Percentiles rank a stretch among this genome's conserved stretches.
Evolutionary conservation across 1,140 invertebrate genomes (phyloP).

Genomic region (Drosophila hydei): DNA sequence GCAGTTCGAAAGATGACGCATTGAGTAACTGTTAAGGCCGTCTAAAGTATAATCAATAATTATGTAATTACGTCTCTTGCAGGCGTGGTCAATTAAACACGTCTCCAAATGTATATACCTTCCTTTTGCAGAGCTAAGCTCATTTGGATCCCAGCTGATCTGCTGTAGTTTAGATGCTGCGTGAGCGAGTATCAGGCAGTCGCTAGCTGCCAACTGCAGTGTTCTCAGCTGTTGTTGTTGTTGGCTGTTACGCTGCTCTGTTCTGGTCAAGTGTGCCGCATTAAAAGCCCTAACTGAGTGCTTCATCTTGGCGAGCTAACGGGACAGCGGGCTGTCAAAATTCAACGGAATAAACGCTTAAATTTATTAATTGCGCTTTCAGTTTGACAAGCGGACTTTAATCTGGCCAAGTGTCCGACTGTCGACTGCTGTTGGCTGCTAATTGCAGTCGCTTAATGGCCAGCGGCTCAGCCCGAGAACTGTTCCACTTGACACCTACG

Average conservation of each 20-base stretch:
- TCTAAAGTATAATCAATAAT: no score
- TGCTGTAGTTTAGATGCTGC: no score
- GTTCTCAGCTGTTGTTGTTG: background rate
- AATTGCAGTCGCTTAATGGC: slow-evolving; percentile 44
- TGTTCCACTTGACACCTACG: slow-evolving; percentile 17
- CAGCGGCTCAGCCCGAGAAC: slow-evolving; percentile 18
- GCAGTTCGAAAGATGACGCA: no score
- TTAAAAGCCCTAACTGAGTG: slow-evolving; percentile 39
- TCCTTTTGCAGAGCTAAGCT: no score
- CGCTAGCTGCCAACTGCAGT: no score
- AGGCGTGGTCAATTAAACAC: no score
- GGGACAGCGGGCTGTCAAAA: slow-evolving; percentile 25
- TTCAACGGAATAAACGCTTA: slow-evolving; percentile 43
- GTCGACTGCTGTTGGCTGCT: slow-evolving; percentile 12
- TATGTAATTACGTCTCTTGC: no score
- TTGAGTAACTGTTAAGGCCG: no score
- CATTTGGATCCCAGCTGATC: no score
- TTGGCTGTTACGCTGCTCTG: background rate
- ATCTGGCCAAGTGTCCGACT: slow-evolving; percentile 37
- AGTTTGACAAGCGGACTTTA: slow-evolving; percentile 51
- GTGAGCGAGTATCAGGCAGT: no score
- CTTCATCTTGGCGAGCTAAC: slow-evolving; percentile 32
- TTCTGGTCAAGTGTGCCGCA: slow-evolving; percentile 20
- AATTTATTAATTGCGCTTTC: slow-evolving; percentile 67
- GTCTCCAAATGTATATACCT: no score